Evolutionary conservation across 2,797 vertebrate genomes (phyloP), one percentile per base, ranked within the genome.

Genomic region (Gephyroberyx darwinii): DNA sequence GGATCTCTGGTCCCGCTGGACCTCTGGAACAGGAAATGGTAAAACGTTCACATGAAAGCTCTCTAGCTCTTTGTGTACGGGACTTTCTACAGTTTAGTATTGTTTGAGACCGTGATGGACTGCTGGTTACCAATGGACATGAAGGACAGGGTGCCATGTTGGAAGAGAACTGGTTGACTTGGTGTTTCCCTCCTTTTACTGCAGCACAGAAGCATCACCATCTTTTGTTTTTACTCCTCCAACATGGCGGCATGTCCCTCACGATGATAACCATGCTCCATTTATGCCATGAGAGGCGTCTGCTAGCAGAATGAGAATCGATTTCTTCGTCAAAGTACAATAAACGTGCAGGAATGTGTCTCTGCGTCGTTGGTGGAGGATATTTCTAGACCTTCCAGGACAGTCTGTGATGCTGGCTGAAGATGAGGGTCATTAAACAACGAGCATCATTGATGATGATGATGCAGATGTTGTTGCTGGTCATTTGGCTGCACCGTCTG

Each of bases 1-100:
- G 86, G 84, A 88, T 88, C 75, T 79, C 45, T 74, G 81, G 80
- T 86, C 89, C 81, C 84, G 0, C 59, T 51, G 88, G 90, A 88
- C 81, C 75, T 83, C 82, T 60, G 84, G 51, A 82, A 81, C 70
- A 88, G 89, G 86, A 91, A 91, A 79, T 30, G 50, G 65, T 71
- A 65, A 79, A 83, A 69, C 13, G 8, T 83, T 86, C 72, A 67
- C 85, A 80, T 74, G 65, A 37, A 82, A 55, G 12, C 52, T 52
- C 35, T 31, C 30, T 31, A 8, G 5, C 0, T 2, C 1, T 69
- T 67, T 71, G 7, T 47, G 30, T 20, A 31, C 19, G 0, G 12
- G 48, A 7, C 58, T 13, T 3, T 64, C 52, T 61, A 0, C 47
- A 1, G 14, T 17, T 50, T 37, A 3, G n/a, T 5, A 1, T 17